phyloP scores from a whole-genome alignment of 1,140 invertebrate species.

The Atta texana region DNA sequence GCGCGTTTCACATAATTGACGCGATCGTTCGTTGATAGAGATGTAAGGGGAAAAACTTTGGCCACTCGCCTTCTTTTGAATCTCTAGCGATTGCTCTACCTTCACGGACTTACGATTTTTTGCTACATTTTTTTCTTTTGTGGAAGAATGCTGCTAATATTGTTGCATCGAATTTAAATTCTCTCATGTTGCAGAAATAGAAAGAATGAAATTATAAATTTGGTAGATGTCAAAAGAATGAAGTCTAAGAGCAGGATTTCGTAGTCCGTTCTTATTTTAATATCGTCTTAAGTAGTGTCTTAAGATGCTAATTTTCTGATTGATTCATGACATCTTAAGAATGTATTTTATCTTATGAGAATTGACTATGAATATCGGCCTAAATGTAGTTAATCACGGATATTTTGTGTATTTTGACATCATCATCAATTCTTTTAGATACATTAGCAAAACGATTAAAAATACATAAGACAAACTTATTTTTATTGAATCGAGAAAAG shows the following conservation, averaged over 20 bases:
- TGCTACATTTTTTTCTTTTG: not conserved
- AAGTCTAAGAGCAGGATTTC: not conserved
- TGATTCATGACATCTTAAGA: too few relatives aligned
- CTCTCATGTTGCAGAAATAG: not conserved
- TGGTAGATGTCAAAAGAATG: not conserved
- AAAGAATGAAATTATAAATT: not conserved
- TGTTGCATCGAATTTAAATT: not conserved
- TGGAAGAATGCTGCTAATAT: not conserved
- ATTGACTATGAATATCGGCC: too few relatives aligned
- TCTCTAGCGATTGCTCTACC: not conserved
- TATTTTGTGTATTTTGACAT: not conserved
- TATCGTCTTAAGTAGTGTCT: too few relatives aligned
- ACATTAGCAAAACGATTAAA: not conserved
- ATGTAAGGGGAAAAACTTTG: constrained; percentile 50
- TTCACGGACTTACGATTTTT: not conserved
- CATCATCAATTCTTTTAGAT: not conserved
- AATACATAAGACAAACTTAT: not conserved
- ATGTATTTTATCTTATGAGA: too few relatives aligned
- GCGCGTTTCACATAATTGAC: constrained; percentile 74
- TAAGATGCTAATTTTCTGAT: too few relatives aligned
- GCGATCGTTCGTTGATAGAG: constrained; percentile 55
- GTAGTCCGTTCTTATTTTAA: too few relatives aligned
- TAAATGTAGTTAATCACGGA: not conserved
- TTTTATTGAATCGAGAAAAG: not conserved
- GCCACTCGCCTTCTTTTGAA: constrained; percentile 43